Evolutionary conservation across 1,140 invertebrate species (phyloP).

Genomic region (Eulimnadia texana): DNA sequence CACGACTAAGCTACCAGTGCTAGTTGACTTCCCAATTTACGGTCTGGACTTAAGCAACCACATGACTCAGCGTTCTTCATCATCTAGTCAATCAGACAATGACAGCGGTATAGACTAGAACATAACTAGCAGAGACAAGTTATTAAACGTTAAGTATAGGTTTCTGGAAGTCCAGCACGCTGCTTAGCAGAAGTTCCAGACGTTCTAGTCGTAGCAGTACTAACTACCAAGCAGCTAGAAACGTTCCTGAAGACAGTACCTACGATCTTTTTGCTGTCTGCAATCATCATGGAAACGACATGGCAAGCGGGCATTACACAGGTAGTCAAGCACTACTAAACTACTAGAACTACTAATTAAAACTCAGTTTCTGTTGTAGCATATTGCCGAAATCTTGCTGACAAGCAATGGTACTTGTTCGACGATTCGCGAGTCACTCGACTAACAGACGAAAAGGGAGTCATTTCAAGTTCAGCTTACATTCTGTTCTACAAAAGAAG

Average conservation of each 20-base stretch:
- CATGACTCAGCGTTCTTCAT: conserved; percentile 25
- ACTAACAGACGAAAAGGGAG: conserved; percentile 46
- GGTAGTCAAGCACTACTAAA: conserved; percentile 28
- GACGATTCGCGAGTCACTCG: conserved; percentile 79
- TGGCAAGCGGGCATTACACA: conserved; percentile 89
- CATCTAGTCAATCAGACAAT: not conserved
- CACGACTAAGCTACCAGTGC: conserved; percentile 63
- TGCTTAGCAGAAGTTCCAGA: not conserved
- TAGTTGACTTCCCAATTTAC: conserved; percentile 71
- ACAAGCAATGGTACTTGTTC: conserved; percentile 86
- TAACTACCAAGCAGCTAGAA: conserved; percentile 17
- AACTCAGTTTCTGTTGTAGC: conserved; percentile 34
- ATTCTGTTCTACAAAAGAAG: conserved; percentile 85
- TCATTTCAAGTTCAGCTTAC: conserved; percentile 80
- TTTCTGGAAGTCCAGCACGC: not conserved
- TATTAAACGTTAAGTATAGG: not conserved
- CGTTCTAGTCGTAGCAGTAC: not conserved
- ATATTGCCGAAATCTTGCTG: conserved; percentile 86
- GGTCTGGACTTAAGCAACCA: conserved; percentile 75
- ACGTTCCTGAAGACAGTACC: conserved; percentile 45
- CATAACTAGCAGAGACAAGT: not conserved
- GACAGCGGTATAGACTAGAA: not conserved
- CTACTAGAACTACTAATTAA: not conserved
- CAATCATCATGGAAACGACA: conserved; percentile 82
- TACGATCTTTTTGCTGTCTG: conserved; percentile 91